Percentiles rank a stretch among this genome's conserved stretches.
These are phyloP conservation scores for Spea hammondii DNA, from an alignment of 2,797 vertebrate species.

Conservation along the genomic window DNA sequence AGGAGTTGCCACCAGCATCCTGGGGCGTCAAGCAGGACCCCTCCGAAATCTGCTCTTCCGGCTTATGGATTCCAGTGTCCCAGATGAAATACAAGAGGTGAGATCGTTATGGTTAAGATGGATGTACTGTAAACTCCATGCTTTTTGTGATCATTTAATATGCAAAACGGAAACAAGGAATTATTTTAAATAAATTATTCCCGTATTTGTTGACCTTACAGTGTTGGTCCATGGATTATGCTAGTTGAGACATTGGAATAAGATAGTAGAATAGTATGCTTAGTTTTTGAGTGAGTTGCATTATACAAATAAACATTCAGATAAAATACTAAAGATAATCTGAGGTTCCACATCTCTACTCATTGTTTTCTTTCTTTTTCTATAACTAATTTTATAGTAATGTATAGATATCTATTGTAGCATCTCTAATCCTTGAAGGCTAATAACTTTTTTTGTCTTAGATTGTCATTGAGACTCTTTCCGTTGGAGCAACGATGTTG, in stretches of 20 bases:
- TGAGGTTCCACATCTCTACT: no score
- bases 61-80: slow-evolving; percentile 80
- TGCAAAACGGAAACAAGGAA: no score
- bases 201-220: no score
- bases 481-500: slow-evolving; percentile 80
- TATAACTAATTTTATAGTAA: background rate
- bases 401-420: background rate
- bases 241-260: no score
- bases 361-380: background rate
- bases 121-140: no score
- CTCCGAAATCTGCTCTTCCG: slow-evolving; percentile 78
- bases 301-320: no score
- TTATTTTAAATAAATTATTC: no score
- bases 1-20: slow-evolving; percentile 80
- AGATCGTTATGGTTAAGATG: slow-evolving; percentile 13
- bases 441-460: slow-evolving; percentile 51
- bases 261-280: no score
- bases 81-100: slow-evolving; percentile 83
- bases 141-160: no score
- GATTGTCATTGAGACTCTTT: slow-evolving; percentile 81
- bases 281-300: no score
- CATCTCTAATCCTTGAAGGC: background rate
- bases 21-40: slow-evolving; percentile 78
- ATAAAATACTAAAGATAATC: no score
- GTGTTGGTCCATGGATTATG: no score